A percentile compares a stretch with the other conserved stretches of the same genome.
Evolutionary conservation across 2,797 vertebrate genomes (phyloP).

Genomic region (Xenops minutus): DNA sequence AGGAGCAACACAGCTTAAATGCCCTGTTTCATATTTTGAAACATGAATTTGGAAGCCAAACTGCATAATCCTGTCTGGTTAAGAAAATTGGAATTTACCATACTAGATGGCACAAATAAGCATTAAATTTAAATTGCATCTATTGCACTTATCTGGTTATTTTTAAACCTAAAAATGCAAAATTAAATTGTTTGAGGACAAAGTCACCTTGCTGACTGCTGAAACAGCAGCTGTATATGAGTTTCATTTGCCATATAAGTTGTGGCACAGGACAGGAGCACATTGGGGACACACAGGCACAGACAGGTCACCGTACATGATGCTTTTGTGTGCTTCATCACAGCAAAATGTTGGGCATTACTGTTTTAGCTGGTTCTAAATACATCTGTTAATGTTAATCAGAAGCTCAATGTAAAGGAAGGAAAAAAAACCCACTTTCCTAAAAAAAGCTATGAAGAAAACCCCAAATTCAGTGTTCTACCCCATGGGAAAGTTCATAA

Average conservation of each 20-base stretch:
- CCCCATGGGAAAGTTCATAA: background rate
- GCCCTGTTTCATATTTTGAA: background rate
- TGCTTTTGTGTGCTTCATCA: background rate
- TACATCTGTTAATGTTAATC: background rate
- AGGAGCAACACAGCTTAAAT: background rate
- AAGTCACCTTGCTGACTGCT: background rate
- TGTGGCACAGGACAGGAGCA: background rate
- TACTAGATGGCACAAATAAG: background rate
- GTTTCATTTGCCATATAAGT: background rate
- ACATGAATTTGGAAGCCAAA: background rate
- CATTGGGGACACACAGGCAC: rapidly evolving
- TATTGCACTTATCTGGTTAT: background rate
- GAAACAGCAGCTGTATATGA: background rate
- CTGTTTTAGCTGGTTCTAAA: background rate
- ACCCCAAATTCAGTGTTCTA: background rate
- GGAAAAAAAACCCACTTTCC: background rate
- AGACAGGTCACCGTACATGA: background rate
- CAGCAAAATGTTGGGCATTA: background rate
- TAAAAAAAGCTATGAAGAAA: background rate
- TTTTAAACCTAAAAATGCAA: background rate
- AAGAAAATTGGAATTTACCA: background rate
- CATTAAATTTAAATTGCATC: background rate
- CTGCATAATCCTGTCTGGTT: background rate
- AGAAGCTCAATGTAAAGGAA: background rate
- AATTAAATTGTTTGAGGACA: background rate